Percentiles rank a stretch among this genome's conserved stretches.
Conservation (phyloP, 2,113 vertebrate genomes). For the Nanorana parkeri region DNA sequence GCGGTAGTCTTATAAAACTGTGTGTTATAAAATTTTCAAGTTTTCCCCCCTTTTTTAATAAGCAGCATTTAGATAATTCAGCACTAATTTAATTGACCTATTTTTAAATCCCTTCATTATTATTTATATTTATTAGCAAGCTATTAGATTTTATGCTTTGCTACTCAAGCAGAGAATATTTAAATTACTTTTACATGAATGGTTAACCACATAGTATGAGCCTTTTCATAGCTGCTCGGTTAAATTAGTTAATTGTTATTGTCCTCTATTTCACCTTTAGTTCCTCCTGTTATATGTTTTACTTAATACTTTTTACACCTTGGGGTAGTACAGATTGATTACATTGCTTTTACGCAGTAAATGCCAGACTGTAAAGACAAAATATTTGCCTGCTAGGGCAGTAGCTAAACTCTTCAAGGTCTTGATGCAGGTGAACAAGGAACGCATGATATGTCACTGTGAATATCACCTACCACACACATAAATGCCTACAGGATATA, state of each 20-base stretch:
- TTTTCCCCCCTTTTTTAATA: constrained; percentile 24
- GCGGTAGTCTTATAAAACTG: not conserved
- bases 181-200: constrained; percentile 54
- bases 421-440: too few species aligned
- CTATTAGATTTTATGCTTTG: constrained; percentile 58
- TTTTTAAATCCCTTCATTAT: constrained; percentile 40
- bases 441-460: too few species aligned
- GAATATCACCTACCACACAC: too few species aligned
- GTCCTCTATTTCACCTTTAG: constrained; percentile 48
- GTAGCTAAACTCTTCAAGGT: too few species aligned
- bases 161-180: constrained; percentile 28
- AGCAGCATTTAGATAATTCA: constrained; percentile 49
- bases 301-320: constrained; percentile 8
- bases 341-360: constrained; percentile 1
- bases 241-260: constrained; percentile 56
- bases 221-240: constrained; percentile 45
- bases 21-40: constrained; percentile 27
- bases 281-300: constrained; percentile 25
- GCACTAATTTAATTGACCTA: constrained; percentile 55
- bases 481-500: too few species aligned
- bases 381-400: too few species aligned
- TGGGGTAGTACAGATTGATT: not conserved
- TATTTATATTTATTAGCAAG: constrained; percentile 51
- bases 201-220: constrained; percentile 39
- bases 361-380: too few species aligned